phyloP scores from a whole-genome alignment of 2,113 vertebrate genomes.

The Istiophorus platypterus region DNA sequence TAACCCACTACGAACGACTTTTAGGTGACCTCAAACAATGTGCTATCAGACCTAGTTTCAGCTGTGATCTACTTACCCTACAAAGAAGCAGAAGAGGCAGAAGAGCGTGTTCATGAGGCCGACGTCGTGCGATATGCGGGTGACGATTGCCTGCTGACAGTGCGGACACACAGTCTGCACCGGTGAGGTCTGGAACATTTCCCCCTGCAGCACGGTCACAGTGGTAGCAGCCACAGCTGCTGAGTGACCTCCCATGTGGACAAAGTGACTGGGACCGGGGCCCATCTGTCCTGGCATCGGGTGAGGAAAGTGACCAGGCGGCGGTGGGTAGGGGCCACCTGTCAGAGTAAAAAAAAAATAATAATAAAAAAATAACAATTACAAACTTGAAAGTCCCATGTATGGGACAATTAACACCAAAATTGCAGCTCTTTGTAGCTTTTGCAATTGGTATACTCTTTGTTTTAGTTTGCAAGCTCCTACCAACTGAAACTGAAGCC shows the following conservation, averaged over 20 bases:
- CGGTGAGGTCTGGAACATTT: conserved; percentile 94
- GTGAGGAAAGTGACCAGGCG: conserved; percentile 83
- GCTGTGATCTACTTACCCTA: conserved; percentile 87
- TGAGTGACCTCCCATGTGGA: conserved; percentile 88
- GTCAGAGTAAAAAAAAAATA: background rate
- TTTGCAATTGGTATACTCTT: background rate
- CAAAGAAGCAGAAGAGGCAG: conserved; percentile 97
- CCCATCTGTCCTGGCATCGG: conserved; percentile 81
- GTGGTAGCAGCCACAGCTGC: conserved; percentile 93
- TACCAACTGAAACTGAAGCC: background rate
- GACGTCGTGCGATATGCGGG: conserved; percentile 93
- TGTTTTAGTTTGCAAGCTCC: background rate
- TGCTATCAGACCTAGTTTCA: background rate
- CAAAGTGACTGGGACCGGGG: conserved; percentile 84
- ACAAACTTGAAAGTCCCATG: background rate
- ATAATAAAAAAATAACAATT: background rate
- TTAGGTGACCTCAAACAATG: background rate
- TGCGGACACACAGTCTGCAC: conserved; percentile 98
- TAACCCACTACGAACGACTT: background rate
- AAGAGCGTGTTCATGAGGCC: conserved; percentile 98
- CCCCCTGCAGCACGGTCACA: conserved; percentile 95
- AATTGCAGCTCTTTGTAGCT: too few relatives aligned
- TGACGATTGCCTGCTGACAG: conserved; percentile 97
- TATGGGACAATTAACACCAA: too few relatives aligned
- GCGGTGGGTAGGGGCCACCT: conserved; percentile 85